Conservation (phyloP, 2,113 vertebrate species). For the Catharus fuscescens region DNA sequence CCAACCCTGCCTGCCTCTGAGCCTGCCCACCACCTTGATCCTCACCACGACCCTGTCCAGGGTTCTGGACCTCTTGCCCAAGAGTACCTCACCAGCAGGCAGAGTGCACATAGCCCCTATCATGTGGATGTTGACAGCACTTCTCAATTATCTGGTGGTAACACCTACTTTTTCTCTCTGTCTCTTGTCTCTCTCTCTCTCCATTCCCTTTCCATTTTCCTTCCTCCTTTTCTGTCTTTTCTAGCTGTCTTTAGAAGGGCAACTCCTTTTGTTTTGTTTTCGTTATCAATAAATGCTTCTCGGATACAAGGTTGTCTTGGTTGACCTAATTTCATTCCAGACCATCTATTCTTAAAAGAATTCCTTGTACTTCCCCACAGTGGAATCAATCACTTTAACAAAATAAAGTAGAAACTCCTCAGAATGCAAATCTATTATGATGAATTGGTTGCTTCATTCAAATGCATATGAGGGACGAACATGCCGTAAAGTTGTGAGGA, state of each 20-base stretch:
- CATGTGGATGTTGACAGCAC: accelerated
- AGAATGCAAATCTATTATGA: background rate
- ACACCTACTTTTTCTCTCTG: accelerated
- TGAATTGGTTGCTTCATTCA: background rate
- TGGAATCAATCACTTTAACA: background rate
- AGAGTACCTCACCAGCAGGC: background rate
- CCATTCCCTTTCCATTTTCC: background rate
- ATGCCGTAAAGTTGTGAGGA: background rate
- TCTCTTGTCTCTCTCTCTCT: too few species aligned
- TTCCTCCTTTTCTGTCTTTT: background rate
- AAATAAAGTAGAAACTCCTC: background rate
- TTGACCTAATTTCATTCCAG: background rate
- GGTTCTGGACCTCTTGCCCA: background rate
- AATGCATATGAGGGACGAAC: background rate
- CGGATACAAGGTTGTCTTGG: background rate
- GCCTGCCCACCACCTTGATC: accelerated
- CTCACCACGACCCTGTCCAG: accelerated
- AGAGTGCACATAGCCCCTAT: accelerated
- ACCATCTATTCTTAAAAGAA: background rate
- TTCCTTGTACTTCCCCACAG: background rate
- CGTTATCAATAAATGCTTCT: background rate
- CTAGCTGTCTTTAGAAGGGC: background rate
- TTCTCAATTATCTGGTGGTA: background rate
- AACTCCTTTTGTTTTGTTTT: background rate
- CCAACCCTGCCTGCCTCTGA: accelerated